phyloP scores from a whole-genome alignment of 2,113 vertebrate genomes.

The Pollimyrus isidori region DNA sequence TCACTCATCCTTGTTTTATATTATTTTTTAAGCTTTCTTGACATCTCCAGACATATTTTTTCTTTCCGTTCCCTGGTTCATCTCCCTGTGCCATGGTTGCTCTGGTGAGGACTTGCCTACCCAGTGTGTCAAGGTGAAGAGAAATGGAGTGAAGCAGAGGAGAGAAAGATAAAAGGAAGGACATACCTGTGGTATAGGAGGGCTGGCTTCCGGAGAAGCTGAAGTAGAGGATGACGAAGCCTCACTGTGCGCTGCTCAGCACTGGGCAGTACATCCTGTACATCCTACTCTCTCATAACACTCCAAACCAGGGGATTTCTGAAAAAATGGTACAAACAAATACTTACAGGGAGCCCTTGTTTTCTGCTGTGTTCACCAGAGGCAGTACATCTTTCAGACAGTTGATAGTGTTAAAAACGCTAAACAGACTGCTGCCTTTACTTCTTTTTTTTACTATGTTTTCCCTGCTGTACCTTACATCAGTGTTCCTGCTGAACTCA shows the following conservation, averaged over 20 bases:
- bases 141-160: background rate
- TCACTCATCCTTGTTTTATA: background rate
- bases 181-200: conserved; percentile 21
- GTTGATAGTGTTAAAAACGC: background rate
- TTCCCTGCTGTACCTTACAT: background rate
- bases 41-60: conserved; percentile 33
- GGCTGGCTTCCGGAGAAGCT: conserved; percentile 23
- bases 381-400: background rate
- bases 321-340: background rate
- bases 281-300: background rate
- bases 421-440: background rate
- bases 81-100: background rate
- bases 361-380: background rate
- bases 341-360: background rate
- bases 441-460: background rate
- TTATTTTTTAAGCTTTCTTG: conserved; percentile 21
- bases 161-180: conserved; percentile 22
- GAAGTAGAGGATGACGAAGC: conserved; percentile 1
- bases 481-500: background rate
- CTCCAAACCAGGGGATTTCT: background rate
- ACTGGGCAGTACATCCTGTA: background rate
- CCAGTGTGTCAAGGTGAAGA: background rate
- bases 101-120: background rate
- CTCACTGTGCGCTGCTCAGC: background rate
- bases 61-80: background rate